Evolutionary conservation across 2,888 invertebrate genomes (phyloP), one percentile per base, ranked within the genome.

Genomic region (Cheilosia soror): DNA sequence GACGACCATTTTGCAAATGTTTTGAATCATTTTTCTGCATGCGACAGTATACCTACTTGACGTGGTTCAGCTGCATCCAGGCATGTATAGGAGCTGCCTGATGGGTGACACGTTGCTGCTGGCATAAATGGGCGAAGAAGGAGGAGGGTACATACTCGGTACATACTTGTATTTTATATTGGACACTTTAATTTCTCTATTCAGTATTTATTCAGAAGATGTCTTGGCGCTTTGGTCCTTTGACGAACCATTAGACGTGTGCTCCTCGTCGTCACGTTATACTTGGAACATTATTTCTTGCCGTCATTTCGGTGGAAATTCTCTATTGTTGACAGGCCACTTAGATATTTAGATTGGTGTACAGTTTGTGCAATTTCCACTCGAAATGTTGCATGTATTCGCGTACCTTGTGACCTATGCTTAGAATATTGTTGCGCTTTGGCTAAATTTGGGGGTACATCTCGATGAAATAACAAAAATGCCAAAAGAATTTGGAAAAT

Each of bases 11-110:
- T 51, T 51, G 11, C 4, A 15, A 20, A 47, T 47, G 15, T 15
- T 15, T 47, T 47, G 7, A 47, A 27, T 27, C 51, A 51, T 51
- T 51, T 51, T 27, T 25, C 27, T 51, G 51, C 51, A 47, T 47
- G 15, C 47, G 47, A 7, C 47, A 25, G 51, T 13, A 51, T 13
- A 51, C 49, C 20, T 25, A 11, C 9, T 49, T 49, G 51, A 51
- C 7, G 27, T n/a, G 29, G 51, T 51, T 29, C 27, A 51, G 27
- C 27, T 27, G 51, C 29, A 51, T 27, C 27, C 13, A 5, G 29
- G 27, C 4, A 27, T 25, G 11, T 15, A 1, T 11, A 13, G 27
- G 20, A 47, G 15, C 6, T 11, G 13, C 11, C 5, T 25, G 11
- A 4, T n/a, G 7, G 47, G 25, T 51, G 25, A 27, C 27, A 49